phyloP scores from a whole-genome alignment of 2,888 invertebrate genomes.

The Liodrosophila aerea region DNA sequence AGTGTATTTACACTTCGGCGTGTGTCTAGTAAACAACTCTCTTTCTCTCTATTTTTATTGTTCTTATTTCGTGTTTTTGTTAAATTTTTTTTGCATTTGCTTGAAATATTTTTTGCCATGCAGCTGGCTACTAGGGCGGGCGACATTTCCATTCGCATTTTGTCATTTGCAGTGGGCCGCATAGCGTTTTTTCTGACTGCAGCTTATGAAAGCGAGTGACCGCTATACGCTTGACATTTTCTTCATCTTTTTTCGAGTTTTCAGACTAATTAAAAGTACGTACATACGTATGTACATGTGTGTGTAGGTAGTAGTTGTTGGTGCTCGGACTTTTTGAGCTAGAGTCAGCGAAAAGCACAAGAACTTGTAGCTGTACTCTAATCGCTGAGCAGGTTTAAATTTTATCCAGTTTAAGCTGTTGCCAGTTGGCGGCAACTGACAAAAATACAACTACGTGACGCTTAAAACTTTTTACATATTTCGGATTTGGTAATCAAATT shows the following conservation, averaged over 20 bases:
- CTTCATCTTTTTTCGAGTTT: conserved; percentile 4
- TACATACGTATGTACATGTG: conserved; percentile 1
- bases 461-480: conserved; percentile 33
- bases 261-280: conserved; percentile 20
- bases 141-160: conserved; percentile 13
- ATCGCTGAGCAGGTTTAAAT: conserved; percentile 40
- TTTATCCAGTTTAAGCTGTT: conserved; percentile 19
- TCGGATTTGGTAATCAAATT: conserved; percentile 57
- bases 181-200: background rate
- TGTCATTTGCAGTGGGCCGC: conserved; percentile 25
- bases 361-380: conserved; percentile 28
- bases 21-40: too few species aligned
- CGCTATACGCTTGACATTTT: conserved; percentile 20
- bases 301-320: conserved; percentile 4
- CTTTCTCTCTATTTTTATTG: too few species aligned
- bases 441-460: conserved; percentile 52
- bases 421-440: conserved; percentile 3
- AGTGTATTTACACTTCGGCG: too few species aligned
- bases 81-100: conserved; percentile 3
- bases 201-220: conserved; percentile 25
- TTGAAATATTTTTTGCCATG: conserved; percentile 25
- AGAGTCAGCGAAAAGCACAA: conserved; percentile 22
- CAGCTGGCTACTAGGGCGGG: conserved; percentile 25
- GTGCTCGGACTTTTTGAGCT: conserved; percentile 13
- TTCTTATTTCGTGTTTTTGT: too few species aligned